These are phyloP conservation scores for Drosophila rubida DNA, from an alignment of 2,888 invertebrate species.

Conservation along the genomic window DNA sequence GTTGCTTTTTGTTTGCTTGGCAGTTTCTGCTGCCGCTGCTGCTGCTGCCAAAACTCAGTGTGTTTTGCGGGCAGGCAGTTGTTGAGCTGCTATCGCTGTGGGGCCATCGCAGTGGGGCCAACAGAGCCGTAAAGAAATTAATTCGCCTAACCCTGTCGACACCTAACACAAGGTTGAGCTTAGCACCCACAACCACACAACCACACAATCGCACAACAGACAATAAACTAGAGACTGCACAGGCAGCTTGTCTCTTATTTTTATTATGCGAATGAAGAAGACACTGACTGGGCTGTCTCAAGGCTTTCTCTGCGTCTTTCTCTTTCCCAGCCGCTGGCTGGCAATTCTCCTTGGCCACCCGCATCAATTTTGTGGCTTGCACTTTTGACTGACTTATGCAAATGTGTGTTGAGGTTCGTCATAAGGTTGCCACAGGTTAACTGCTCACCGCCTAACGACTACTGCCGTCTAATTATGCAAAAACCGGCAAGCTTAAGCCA, in stretches of 20 bases:
- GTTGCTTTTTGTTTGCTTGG: background rate
- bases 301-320: constrained; percentile 44
- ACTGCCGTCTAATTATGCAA: constrained; percentile 72
- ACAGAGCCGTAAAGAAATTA: constrained; percentile 77
- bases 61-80: constrained; percentile 29
- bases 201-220: constrained; percentile 17
- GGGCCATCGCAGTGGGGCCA: constrained; percentile 66
- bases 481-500: constrained; percentile 55
- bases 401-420: constrained; percentile 56
- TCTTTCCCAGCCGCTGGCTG: constrained; percentile 1
- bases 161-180: constrained; percentile 66
- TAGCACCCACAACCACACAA: constrained; percentile 22
- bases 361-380: constrained; percentile 65
- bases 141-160: constrained; percentile 80
- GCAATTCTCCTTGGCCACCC: constrained; percentile 49
- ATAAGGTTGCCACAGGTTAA: constrained; percentile 47
- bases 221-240: constrained; percentile 7
- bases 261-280: constrained; percentile 47
- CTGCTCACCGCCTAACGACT: constrained; percentile 21
- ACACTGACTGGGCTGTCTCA: constrained; percentile 31
- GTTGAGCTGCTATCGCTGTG: constrained; percentile 58
- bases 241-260: constrained; percentile 5
- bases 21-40: background rate
- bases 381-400: constrained; percentile 67
- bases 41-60: constrained; percentile 12